Conservation (phyloP, 2,888 invertebrate species). For the Pycnomerus fuliginosus region DNA sequence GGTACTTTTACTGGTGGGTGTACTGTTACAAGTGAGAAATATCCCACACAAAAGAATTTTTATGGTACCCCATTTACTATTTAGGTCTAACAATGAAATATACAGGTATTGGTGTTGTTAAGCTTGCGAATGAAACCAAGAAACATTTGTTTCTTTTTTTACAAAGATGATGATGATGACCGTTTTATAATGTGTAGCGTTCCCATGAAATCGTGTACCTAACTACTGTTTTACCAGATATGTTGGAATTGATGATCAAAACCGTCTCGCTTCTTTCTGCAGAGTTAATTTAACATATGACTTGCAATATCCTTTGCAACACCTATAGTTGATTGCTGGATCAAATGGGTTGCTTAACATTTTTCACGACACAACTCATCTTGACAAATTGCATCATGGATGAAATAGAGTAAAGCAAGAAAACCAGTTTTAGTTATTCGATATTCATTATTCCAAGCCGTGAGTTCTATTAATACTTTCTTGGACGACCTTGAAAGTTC, state of each 20-base stretch:
- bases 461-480: constrained; percentile 21
- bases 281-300: constrained; percentile 9
- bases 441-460: constrained; percentile 34
- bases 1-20: constrained; percentile 18
- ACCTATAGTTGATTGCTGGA: constrained; percentile 5
- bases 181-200: too few species aligned
- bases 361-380: constrained; percentile 13
- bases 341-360: constrained; percentile 4
- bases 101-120: too few species aligned
- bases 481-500: constrained; percentile 45
- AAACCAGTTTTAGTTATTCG: constrained; percentile 35
- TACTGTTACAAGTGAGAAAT: constrained; percentile 8
- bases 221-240: too few species aligned
- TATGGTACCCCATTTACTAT: too few species aligned
- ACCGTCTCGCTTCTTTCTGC: constrained; percentile 1
- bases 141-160: too few species aligned
- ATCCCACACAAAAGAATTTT: too few species aligned
- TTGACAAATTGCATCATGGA: constrained; percentile 15
- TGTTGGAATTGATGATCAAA: too few species aligned
- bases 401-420: constrained; percentile 16
- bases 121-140: too few species aligned
- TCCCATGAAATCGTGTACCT: too few species aligned
- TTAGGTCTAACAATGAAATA: too few species aligned
- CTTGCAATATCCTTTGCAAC: constrained; percentile 7
- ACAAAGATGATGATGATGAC: too few species aligned